phyloP scores from a whole-genome alignment of 2,888 invertebrate species.

The Hololepta plana region DNA sequence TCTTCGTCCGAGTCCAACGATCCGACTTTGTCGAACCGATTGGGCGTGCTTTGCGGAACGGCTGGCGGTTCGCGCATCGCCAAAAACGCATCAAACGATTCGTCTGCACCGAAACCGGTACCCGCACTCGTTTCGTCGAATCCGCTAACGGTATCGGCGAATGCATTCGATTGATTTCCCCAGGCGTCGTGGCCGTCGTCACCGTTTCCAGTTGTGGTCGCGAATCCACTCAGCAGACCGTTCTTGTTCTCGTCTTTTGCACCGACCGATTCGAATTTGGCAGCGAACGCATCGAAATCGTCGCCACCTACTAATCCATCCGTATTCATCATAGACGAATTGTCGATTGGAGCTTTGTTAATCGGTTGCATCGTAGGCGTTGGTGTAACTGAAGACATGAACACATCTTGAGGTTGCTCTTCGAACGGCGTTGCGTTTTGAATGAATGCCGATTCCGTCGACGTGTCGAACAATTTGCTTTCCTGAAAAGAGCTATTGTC shows the following conservation, averaged over 20 bases:
- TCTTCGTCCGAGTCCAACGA: conserved; percentile 66
- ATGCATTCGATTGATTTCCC: conserved; percentile 16
- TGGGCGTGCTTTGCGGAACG: conserved; percentile 47
- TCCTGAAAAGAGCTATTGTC: too few relatives aligned
- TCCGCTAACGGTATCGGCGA: conserved; percentile 23
- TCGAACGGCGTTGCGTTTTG: too few relatives aligned
- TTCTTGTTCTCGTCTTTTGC: conserved; percentile 28
- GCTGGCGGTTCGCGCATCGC: conserved; percentile 58
- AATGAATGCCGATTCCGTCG: too few relatives aligned
- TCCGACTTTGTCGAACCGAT: conserved; percentile 37
- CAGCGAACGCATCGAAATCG: conserved; percentile 75
- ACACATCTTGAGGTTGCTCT: too few relatives aligned
- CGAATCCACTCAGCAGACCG: conserved; percentile 36
- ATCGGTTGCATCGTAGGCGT: too few relatives aligned
- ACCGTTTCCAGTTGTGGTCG: conserved; percentile 16
- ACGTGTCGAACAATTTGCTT: too few relatives aligned
- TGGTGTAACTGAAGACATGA: too few relatives aligned
- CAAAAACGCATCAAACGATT: conserved; percentile 65
- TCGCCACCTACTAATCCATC: too few relatives aligned
- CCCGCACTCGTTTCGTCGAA: conserved; percentile 16
- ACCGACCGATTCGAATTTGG: conserved; percentile 71
- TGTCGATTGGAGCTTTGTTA: too few relatives aligned
- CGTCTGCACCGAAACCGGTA: conserved; percentile 47
- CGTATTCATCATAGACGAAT: too few relatives aligned
- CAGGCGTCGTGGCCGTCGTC: conserved; percentile 22